These are phyloP conservation scores for human (Homo sapiens) DNA, from an alignment of 2,113 vertebrate species.

Conservation along the genomic window DNA sequence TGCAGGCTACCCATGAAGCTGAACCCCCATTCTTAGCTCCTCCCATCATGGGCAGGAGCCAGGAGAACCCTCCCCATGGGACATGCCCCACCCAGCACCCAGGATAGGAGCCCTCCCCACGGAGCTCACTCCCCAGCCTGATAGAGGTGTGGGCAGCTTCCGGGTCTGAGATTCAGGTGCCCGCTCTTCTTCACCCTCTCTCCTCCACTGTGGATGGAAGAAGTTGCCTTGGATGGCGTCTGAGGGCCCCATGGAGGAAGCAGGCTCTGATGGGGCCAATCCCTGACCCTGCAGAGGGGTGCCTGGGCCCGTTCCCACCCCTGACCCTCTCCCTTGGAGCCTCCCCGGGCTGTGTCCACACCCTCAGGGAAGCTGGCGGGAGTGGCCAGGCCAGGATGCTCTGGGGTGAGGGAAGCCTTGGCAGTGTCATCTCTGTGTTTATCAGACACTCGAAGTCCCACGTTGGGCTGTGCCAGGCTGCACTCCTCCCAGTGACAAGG, in stretches of 20 bases:
- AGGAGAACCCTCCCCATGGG: background rate
- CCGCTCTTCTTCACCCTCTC: accelerated
- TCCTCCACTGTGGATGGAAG: background rate
- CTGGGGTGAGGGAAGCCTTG: accelerated
- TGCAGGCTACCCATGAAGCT: too few species aligned
- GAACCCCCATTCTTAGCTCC: background rate
- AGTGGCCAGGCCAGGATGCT: background rate
- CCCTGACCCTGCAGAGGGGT: background rate
- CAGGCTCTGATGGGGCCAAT: background rate
- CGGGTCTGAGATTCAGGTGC: background rate
- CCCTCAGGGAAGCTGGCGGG: too few species aligned
- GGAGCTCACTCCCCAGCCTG: too few species aligned
- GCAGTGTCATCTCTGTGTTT: accelerated
- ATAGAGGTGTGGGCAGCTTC: too few species aligned
- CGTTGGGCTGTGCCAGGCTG: accelerated
- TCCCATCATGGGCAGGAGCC: too few species aligned
- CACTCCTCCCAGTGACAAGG: background rate
- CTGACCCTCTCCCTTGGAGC: accelerated
- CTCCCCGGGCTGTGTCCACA: accelerated
- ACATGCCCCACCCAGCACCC: background rate
- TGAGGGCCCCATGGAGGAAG: background rate
- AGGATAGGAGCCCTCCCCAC: too few species aligned
- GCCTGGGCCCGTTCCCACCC: accelerated
- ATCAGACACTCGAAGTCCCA: accelerated
- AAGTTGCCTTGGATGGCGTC: background rate